These are phyloP conservation scores for Phataginus tricuspis DNA, from an alignment of 2,797 vertebrate species.

Conservation along the genomic window DNA sequence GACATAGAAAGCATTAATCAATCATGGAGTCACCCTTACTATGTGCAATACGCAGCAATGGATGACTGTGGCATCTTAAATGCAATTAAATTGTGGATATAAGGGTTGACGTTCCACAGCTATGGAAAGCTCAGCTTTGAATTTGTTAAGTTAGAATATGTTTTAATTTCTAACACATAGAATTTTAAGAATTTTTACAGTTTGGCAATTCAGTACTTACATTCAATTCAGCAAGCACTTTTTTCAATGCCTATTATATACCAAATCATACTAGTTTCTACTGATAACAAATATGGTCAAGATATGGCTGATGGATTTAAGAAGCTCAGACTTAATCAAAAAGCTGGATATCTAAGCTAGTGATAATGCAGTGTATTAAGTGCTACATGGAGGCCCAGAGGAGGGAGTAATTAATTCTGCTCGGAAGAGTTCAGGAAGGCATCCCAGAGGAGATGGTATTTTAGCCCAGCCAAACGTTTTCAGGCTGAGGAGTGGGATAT, in stretches of 20 bases:
- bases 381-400: not conserved
- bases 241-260: not conserved
- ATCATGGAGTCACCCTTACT: not conserved
- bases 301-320: slow-evolving; percentile 14
- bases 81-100: not conserved
- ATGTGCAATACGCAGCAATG: not conserved
- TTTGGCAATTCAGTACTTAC: not conserved
- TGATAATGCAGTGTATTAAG: slow-evolving; percentile 5
- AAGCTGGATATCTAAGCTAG: not conserved
- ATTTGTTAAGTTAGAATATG: slow-evolving; percentile 12
- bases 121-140: not conserved
- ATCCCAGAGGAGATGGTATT: slow-evolving; percentile 20
- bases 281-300: not conserved
- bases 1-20: slow-evolving; percentile 1
- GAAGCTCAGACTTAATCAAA: not conserved
- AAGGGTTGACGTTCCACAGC: not conserved
- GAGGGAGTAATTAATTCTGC: slow-evolving; percentile 30
- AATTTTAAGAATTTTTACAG: not conserved
- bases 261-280: not conserved
- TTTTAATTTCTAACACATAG: not conserved
- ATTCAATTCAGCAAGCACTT: not conserved
- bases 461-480: slow-evolving; percentile 46
- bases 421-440: slow-evolving; percentile 38
- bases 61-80: not conserved
- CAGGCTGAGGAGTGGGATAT: not conserved